A percentile compares a stretch with the other conserved stretches of the same genome.
Conservation (phyloP, 2,113 vertebrate genomes). For the Ahaetulla prasina region DNA sequence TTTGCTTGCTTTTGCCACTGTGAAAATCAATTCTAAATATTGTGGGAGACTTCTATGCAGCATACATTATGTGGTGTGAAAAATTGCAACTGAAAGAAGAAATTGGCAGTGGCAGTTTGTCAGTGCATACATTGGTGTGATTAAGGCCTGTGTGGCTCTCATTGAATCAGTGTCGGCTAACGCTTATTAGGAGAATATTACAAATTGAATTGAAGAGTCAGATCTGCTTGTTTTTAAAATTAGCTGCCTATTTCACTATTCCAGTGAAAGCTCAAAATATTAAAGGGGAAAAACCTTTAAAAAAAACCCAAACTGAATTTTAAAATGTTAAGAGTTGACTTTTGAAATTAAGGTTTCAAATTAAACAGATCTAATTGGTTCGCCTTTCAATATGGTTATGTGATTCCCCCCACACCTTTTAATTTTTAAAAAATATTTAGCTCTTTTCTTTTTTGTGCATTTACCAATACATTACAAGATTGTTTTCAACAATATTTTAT, state of each 20-base stretch:
- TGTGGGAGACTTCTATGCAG: not conserved
- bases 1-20: not conserved
- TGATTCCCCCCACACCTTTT: accelerated
- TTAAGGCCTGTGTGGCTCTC: not conserved
- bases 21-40: not conserved
- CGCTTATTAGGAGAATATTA: not conserved
- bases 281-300: not conserved
- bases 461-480: not conserved
- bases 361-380: not conserved
- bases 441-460: not conserved
- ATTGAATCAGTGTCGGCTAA: not conserved
- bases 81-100: not conserved
- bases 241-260: not conserved
- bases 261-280: not conserved
- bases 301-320: not conserved
- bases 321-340: not conserved
- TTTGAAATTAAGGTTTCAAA: not conserved
- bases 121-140: not conserved
- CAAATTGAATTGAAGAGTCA: not conserved
- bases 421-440: too few species aligned
- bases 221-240: not conserved
- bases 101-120: not conserved
- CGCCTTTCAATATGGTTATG: not conserved
- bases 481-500: not conserved
- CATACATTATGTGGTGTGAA: not conserved